A percentile compares a stretch with the other conserved stretches of the same genome.
Conservation (phyloP, 2,888 invertebrate genomes). For the Pyrochroa serraticornis region DNA sequence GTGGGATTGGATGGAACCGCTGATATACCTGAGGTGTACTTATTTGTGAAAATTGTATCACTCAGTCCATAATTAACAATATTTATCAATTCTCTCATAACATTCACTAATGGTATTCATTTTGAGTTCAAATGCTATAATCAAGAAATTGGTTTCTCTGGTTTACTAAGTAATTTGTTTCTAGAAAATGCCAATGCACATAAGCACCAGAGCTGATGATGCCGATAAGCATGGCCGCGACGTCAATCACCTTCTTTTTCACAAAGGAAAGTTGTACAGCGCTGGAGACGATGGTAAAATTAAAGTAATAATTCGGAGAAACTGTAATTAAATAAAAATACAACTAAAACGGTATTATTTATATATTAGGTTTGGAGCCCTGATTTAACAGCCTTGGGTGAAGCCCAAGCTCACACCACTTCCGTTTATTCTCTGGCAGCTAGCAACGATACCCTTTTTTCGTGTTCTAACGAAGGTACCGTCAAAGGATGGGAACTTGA, state of each 20-base stretch:
- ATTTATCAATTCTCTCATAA: too few species aligned
- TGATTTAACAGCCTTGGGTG: slow-evolving; percentile 56
- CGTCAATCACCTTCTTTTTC: slow-evolving; percentile 55
- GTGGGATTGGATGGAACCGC: too few species aligned
- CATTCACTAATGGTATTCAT: too few species aligned
- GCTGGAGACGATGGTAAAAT: slow-evolving; percentile 62
- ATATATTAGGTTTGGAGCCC: slow-evolving; percentile 57
- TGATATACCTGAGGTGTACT: too few species aligned
- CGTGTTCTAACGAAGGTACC: slow-evolving; percentile 69
- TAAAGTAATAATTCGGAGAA: slow-evolving; percentile 53
- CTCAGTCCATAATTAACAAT: too few species aligned
- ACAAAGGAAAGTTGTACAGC: slow-evolving; percentile 58
- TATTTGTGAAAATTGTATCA: too few species aligned
- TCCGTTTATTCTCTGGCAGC: slow-evolving; percentile 68
- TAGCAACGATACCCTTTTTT: slow-evolving; percentile 62
- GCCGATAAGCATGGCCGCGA: slow-evolving; percentile 58
- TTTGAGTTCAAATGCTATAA: too few species aligned
- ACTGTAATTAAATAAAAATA: slow-evolving; percentile 12
- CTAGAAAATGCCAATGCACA: slow-evolving; percentile 48
- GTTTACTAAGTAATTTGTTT: background rate
- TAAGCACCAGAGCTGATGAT: slow-evolving; percentile 50
- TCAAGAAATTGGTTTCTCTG: too few species aligned
- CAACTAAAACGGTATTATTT: too few species aligned
- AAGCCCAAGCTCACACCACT: slow-evolving; percentile 65
- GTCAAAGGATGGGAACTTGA: slow-evolving; percentile 64